Percentiles rank a stretch among this genome's conserved stretches.
phyloP scores from a whole-genome alignment of 2,888 invertebrate species.

The Eurytoma adleriae region DNA sequence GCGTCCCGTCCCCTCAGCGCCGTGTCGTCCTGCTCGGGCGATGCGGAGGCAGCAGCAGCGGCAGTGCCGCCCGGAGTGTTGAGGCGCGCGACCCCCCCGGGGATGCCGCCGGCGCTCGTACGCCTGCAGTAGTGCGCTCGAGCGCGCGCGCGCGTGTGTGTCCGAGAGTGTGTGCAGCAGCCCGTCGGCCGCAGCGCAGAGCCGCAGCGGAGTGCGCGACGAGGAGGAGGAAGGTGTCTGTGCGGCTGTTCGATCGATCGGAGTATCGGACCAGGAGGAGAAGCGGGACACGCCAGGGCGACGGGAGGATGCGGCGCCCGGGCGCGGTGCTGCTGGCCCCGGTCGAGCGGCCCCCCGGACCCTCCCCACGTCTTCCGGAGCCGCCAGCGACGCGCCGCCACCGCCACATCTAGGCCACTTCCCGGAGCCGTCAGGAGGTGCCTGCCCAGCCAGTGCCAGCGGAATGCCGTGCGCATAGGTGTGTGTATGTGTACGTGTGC shows the following conservation, averaged over 20 bases:
- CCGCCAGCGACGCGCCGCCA: slow-evolving; percentile 19
- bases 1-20: too few species aligned
- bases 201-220: neutral
- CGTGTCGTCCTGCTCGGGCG: neutral
- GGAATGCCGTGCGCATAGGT: slow-evolving; percentile 1
- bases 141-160: neutral
- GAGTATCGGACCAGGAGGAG: neutral
- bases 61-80: neutral
- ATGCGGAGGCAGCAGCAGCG: neutral
- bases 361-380: neutral
- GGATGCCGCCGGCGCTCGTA: neutral
- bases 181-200: neutral
- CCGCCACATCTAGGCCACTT: neutral
- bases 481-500: neutral
- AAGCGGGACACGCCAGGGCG: too few species aligned
- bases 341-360: slow-evolving; percentile 4
- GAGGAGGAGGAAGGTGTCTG: neutral
- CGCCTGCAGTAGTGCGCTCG: neutral
- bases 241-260: neutral
- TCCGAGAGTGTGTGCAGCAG: too few species aligned
- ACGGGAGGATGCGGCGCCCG: slow-evolving; percentile 6
- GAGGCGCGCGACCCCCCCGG: neutral
- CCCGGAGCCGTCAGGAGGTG: neutral
- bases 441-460: neutral
- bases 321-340: slow-evolving; percentile 5